Evolutionary conservation across 2,113 vertebrate genomes (phyloP).

Genomic region (Brachionichthys hirsutus): DNA sequence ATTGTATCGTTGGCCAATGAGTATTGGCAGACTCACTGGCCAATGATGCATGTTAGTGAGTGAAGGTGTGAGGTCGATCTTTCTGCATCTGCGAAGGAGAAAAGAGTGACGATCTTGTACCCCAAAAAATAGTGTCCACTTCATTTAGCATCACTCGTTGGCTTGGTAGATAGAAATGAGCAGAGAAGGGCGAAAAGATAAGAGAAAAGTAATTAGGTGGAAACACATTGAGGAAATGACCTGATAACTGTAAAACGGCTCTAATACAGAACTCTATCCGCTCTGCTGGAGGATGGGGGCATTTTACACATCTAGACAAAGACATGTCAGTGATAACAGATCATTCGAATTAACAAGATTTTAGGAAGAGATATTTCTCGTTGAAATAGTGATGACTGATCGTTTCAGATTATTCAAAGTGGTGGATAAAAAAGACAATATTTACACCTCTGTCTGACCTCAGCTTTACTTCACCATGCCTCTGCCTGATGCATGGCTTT

Average conservation of each 20-base stretch:
- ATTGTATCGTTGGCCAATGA: background rate
- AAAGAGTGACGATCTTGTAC: slow-evolving; percentile 13
- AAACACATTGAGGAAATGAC: slow-evolving; percentile 32
- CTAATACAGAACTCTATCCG: slow-evolving; percentile 32
- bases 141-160: slow-evolving; percentile 15
- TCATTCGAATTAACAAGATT: slow-evolving; percentile 18
- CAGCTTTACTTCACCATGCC: background rate
- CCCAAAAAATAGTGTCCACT: slow-evolving; percentile 1
- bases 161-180: background rate
- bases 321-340: background rate
- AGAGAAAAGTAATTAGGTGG: slow-evolving; percentile 20
- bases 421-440: background rate
- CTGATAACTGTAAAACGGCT: slow-evolving; percentile 28
- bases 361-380: background rate
- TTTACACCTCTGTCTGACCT: background rate
- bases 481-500: slow-evolving; percentile 9
- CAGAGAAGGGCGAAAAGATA: slow-evolving; percentile 5
- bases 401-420: too few relatives aligned
- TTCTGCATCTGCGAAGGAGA: background rate
- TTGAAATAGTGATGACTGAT: background rate
- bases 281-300: slow-evolving; percentile 20
- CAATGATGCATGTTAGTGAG: background rate
- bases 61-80: slow-evolving; percentile 8
- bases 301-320: slow-evolving; percentile 33
- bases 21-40: slow-evolving; percentile 8